Conservation (phyloP, 2,797 vertebrate species). For the Crax fasciolata region DNA sequence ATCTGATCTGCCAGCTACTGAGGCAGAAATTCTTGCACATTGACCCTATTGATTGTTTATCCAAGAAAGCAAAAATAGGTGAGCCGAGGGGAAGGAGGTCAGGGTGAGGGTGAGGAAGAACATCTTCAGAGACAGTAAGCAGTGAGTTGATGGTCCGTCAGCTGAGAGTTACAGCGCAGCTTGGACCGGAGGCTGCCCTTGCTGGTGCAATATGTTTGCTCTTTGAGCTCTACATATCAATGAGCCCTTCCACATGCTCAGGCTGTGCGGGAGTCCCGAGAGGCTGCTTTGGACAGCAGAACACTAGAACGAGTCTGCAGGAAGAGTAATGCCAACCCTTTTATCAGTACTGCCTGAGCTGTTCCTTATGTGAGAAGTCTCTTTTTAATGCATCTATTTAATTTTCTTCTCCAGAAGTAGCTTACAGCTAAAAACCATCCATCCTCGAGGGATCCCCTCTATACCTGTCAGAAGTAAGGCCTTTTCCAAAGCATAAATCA, state of each 20-base stretch:
- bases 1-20: neutral
- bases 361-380: neutral
- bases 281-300: constrained; percentile 4
- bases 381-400: neutral
- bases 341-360: neutral
- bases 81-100: accelerated
- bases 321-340: neutral
- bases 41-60: neutral
- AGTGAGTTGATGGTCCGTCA: neutral
- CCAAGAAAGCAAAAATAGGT: neutral
- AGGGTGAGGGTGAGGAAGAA: neutral
- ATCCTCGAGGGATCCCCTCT: neutral
- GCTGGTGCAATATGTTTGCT: neutral
- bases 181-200: neutral
- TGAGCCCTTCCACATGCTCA: neutral
- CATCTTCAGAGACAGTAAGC: neutral
- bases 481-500: neutral
- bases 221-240: neutral
- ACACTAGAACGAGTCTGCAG: neutral
- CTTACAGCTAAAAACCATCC: neutral
- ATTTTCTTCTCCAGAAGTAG: neutral
- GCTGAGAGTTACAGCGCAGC: neutral
- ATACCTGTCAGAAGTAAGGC: neutral
- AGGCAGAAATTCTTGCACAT: neutral
- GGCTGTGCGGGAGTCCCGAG: neutral